These are phyloP conservation scores for Oncorhynchus tshawytscha DNA, from an alignment of 2,113 vertebrate genomes.

Conservation along the genomic window DNA sequence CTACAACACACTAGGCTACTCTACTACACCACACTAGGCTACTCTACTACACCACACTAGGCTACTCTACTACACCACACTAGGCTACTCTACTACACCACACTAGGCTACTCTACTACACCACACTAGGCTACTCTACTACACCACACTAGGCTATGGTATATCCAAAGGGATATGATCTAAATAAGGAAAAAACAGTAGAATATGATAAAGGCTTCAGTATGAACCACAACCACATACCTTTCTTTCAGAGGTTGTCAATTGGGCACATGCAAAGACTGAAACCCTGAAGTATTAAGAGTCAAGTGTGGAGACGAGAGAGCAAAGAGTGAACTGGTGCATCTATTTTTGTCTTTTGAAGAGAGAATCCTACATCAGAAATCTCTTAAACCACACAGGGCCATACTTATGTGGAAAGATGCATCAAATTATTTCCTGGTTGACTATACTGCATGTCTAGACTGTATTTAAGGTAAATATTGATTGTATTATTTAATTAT, in stretches of 20 bases:
- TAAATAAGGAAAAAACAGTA: too few species aligned
- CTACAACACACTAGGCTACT: not conserved
- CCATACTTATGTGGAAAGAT: slow-evolving; percentile 35
- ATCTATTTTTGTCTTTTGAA: not conserved
- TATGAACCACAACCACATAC: too few species aligned
- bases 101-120: too few species aligned
- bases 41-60: not conserved
- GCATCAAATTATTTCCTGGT: slow-evolving; percentile 72
- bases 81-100: not conserved
- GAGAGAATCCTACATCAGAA: not conserved
- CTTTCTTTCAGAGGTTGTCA: too few species aligned
- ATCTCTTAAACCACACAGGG: slow-evolving; percentile 16
- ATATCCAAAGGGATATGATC: too few species aligned
- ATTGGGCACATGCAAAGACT: too few species aligned
- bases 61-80: not conserved
- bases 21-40: not conserved
- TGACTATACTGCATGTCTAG: slow-evolving; percentile 69
- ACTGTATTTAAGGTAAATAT: slow-evolving; percentile 58
- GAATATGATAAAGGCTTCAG: too few species aligned
- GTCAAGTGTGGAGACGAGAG: too few species aligned
- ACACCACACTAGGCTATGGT: too few species aligned
- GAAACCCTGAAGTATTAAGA: too few species aligned
- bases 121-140: not conserved
- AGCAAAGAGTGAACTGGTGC: not conserved
- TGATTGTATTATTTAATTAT: slow-evolving; percentile 56